Conservation (phyloP, 1,140 invertebrate genomes). For the Formica selysi region DNA sequence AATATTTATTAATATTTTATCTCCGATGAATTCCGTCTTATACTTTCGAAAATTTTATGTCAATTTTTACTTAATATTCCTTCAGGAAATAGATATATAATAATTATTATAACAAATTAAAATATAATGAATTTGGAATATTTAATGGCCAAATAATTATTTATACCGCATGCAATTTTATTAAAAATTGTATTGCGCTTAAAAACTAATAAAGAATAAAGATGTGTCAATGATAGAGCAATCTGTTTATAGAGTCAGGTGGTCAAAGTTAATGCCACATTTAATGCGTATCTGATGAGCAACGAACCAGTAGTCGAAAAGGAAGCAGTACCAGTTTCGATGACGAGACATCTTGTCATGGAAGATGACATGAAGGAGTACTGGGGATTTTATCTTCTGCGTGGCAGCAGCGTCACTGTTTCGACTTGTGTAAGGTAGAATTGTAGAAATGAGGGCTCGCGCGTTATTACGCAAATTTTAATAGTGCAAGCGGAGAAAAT, state of each 20-base stretch:
- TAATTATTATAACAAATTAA: too few species aligned
- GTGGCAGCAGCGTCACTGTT: conserved; percentile 91
- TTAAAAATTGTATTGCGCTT: neutral
- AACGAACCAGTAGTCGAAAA: conserved; percentile 87
- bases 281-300: conserved; percentile 91
- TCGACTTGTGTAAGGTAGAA: conserved; percentile 91
- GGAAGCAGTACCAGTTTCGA: conserved; percentile 88
- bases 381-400: conserved; percentile 93
- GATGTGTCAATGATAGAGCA: neutral
- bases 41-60: neutral
- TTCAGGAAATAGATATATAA: too few species aligned
- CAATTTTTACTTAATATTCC: neutral
- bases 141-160: too few species aligned
- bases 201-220: neutral
- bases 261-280: conserved; percentile 90
- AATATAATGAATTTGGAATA: too few species aligned
- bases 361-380: conserved; percentile 94
- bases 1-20: conserved; percentile 15
- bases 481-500: neutral
- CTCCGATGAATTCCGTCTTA: too few species aligned
- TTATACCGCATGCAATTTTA: neutral
- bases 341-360: conserved; percentile 90
- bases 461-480: neutral
- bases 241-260: conserved; percentile 88
- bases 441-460: conserved; percentile 8